Conservation (phyloP, 2,888 invertebrate species). For the Bursaphelenchus okinawaensis region DNA sequence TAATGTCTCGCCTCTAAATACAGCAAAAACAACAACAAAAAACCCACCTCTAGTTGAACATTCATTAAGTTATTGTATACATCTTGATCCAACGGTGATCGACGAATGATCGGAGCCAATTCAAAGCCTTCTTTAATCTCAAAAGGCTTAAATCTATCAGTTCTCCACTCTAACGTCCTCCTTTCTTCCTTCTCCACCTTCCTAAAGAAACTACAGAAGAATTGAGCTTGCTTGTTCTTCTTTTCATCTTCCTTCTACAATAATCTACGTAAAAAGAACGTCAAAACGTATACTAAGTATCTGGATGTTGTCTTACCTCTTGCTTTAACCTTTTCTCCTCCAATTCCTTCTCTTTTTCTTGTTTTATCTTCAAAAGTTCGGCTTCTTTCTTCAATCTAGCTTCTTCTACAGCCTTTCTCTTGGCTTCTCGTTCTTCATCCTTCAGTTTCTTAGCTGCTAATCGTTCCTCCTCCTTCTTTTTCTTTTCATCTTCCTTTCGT, state of each 20-base stretch:
- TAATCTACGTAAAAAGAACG: not conserved
- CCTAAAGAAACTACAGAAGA: constrained; percentile 33
- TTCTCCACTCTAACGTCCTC: constrained; percentile 4
- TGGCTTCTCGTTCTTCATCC: constrained; percentile 26
- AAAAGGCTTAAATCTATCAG: constrained; percentile 29
- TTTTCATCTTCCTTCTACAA: constrained; percentile 35
- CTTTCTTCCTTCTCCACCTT: constrained; percentile 33
- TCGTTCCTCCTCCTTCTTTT: not conserved
- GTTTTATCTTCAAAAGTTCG: too few relatives aligned
- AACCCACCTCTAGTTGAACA: not conserved
- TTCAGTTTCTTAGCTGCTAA: constrained; percentile 19
- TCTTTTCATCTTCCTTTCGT: not conserved
- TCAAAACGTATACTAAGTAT: not conserved
- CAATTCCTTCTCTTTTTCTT: constrained; percentile 20
- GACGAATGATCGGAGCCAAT: constrained; percentile 38
- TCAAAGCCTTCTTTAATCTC: constrained; percentile 42
- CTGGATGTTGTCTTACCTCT: constrained; percentile 28
- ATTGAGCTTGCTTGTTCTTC: constrained; percentile 18
- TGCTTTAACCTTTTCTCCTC: constrained; percentile 28
- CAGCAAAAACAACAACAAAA: constrained; percentile 1
- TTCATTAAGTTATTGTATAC: constrained; percentile 18
- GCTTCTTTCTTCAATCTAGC: too few relatives aligned
- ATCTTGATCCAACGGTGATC: constrained; percentile 20
- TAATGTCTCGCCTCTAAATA: not conserved
- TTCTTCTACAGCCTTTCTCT: constrained; percentile 10